A percentile compares a stretch with the other conserved stretches of the same genome.
Evolutionary conservation across 2,797 vertebrate genomes (phyloP).

Genomic region (Clangula hyemalis): DNA sequence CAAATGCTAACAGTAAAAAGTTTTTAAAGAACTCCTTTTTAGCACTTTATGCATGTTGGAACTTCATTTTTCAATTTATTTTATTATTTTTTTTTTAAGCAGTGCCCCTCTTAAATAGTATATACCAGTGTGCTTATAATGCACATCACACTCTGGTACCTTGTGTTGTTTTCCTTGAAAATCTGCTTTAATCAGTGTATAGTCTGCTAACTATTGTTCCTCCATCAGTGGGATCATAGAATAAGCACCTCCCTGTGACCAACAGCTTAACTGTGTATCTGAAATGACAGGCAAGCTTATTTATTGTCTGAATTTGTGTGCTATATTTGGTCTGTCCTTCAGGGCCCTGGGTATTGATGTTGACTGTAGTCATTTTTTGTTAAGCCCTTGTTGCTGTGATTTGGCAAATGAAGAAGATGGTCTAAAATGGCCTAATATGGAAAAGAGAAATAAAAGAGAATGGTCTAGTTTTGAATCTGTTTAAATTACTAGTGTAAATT

Average conservation of each 20-base stretch:
- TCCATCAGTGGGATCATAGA: neutral
- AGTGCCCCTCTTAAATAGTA: neutral
- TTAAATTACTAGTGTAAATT: neutral
- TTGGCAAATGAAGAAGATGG: neutral
- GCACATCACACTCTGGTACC: accelerated
- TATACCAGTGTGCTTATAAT: neutral
- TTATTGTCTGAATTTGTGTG: neutral
- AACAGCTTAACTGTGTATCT: neutral
- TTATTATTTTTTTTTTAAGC: neutral
- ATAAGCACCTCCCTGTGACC: neutral
- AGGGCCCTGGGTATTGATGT: neutral
- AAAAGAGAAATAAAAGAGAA: neutral
- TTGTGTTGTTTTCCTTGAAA: neutral
- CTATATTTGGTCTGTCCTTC: neutral
- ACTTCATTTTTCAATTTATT: neutral
- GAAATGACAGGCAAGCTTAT: neutral
- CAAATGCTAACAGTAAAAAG: neutral
- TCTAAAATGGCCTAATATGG: neutral
- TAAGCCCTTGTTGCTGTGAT: neutral
- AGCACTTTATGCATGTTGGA: neutral
- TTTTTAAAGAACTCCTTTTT: neutral
- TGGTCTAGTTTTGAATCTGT: neutral
- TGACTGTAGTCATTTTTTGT: neutral
- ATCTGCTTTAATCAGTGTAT: neutral
- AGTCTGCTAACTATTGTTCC: neutral